Percentiles rank a stretch among this genome's conserved stretches.
phyloP scores from a whole-genome alignment of 2,888 invertebrate genomes.

The Azorinus chamasolen region DNA sequence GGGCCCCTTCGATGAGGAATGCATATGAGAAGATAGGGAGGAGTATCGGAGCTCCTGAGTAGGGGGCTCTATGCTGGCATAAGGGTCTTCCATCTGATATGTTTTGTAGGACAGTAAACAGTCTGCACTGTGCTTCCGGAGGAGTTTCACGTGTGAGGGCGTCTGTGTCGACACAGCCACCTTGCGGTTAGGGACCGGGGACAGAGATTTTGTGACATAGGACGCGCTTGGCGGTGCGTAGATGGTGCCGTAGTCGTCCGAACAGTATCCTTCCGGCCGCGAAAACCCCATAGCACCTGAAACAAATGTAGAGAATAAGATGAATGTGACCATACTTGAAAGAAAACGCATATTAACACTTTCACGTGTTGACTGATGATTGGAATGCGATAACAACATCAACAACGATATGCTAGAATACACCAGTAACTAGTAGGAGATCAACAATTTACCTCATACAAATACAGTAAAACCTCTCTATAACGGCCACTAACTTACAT shows the following conservation, averaged over 20 bases:
- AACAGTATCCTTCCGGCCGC: slow-evolving; percentile 63
- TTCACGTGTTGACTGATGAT: too few relatives aligned
- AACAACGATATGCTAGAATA: too few relatives aligned
- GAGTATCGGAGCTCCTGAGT: slow-evolving; percentile 64
- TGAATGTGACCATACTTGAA: too few relatives aligned
- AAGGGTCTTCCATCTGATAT: slow-evolving; percentile 78
- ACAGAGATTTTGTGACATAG: slow-evolving; percentile 61
- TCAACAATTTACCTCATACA: too few relatives aligned
- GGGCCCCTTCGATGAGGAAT: slow-evolving; percentile 70
- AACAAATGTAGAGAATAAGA: slow-evolving; percentile 17
- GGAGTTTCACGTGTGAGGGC: slow-evolving; percentile 61
- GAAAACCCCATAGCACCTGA: slow-evolving; percentile 58
- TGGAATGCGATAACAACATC: too few relatives aligned
- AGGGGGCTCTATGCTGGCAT: slow-evolving; percentile 46
- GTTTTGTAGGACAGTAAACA: slow-evolving; percentile 78
- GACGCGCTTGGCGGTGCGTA: slow-evolving; percentile 51
- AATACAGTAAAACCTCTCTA: too few relatives aligned
- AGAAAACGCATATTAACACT: too few relatives aligned
- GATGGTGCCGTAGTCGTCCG: slow-evolving; percentile 64
- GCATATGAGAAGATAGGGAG: slow-evolving; percentile 57
- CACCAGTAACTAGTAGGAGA: too few relatives aligned
- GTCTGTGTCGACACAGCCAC: slow-evolving; percentile 78
- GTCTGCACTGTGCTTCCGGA: slow-evolving; percentile 80
- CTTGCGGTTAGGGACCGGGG: slow-evolving; percentile 74
- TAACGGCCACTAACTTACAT: too few relatives aligned